Evolutionary conservation across 2,797 vertebrate species (phyloP).

Genomic region (Limosa lapponica): DNA sequence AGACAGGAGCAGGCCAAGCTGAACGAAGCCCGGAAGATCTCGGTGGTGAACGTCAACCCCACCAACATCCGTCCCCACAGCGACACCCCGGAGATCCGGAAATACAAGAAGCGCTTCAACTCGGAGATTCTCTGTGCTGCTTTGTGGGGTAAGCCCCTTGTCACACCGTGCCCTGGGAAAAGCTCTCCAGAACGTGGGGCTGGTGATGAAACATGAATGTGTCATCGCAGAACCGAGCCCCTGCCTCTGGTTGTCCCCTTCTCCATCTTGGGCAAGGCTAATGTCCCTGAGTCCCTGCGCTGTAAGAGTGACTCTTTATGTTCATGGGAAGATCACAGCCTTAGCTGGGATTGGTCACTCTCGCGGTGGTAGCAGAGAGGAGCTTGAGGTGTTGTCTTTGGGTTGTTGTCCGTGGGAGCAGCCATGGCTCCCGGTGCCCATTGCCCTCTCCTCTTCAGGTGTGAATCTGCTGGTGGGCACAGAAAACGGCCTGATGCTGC

Average conservation of each 20-base stretch:
- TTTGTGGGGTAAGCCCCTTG: constrained; percentile 88
- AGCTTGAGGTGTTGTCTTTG: accelerated
- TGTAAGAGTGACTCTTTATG: not conserved
- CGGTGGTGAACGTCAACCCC: constrained; percentile 97
- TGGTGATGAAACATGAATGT: not conserved
- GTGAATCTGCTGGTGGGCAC: constrained; percentile 97
- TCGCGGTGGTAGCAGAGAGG: accelerated
- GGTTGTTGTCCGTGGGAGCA: not conserved
- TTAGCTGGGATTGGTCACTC: accelerated
- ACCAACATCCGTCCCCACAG: constrained; percentile 98
- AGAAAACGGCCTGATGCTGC: constrained; percentile 96
- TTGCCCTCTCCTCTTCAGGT: constrained; percentile 76
- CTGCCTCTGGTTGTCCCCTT: not conserved
- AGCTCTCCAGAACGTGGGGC: not conserved
- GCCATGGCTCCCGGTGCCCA: not conserved
- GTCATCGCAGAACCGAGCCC: accelerated
- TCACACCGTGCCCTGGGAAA: accelerated
- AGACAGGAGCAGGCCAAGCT: constrained; percentile 96
- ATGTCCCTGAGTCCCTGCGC: accelerated
- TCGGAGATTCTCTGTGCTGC: constrained; percentile 98
- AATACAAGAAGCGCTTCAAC: constrained; percentile 99
- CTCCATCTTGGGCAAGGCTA: not conserved
- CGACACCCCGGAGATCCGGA: constrained; percentile 97
- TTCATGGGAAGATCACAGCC: not conserved
- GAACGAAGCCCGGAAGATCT: constrained; percentile 97